Evolutionary conservation across 1,140 invertebrate genomes (phyloP), one percentile per base, ranked within the genome.

Genomic region (Tribolium madens): DNA sequence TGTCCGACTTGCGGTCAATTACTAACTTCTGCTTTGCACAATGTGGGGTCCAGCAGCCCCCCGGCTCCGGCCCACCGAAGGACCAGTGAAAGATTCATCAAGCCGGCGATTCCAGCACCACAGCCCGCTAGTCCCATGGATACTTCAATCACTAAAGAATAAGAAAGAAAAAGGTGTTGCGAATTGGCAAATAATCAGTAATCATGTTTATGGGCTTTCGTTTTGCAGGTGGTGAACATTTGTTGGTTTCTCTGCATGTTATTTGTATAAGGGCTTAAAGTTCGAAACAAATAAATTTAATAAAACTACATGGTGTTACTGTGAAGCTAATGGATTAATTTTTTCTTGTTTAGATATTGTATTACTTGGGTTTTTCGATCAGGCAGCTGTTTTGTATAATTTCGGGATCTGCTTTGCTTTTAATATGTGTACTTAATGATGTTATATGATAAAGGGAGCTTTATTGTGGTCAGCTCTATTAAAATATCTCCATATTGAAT

Each of bases 31-130:
- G 72, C 78, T 4, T 31, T 80, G 2, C 81, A 81, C 47, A 47
- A 76, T 15, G 78, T 80, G 2, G 77, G 64, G 12, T 79, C 82
- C 7, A 79, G 79, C 57, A 84, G 81, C 71, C 83, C 84, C 3
- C 82, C 84, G n/a, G 82, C 82, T 6, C 81, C 82, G 14, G 73
- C 92, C 81, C 88, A 88, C 82, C 89, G 92, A 75, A 90, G 92
- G 72, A 88, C 92, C 47, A 91, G 91, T 79, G 93, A 94, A 81
- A 88, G 93, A 82, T 95, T 95, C 82, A 91, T 95, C 17, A 95
- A 94, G 84, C 93, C 93, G 73, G 91, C 91, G 78, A 90, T 91
- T 84, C 92, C 91, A 71, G 88, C 85, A 69, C 87, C 86, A 60
- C 90, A 91, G 83, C 91, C 90, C 64, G 90, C 90, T 81, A 91